Evolutionary conservation across 1,140 invertebrate species (phyloP).

Genomic region (Ganaspis sp.): DNA sequence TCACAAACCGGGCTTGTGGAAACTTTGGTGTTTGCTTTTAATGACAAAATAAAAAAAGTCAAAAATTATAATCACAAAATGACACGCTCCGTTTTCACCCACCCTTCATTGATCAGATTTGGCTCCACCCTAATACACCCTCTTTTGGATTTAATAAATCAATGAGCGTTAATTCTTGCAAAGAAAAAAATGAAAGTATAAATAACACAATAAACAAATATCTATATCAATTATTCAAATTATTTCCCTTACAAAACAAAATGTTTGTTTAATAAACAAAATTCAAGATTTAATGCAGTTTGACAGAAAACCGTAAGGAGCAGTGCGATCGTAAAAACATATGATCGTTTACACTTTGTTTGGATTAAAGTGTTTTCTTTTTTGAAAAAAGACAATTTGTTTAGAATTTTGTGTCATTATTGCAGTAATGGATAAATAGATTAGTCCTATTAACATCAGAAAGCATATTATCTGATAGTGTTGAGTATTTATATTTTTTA

Average conservation of each 20-base stretch:
- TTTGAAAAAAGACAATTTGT: not conserved
- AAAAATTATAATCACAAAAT: constrained; percentile 11
- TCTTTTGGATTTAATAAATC: not conserved
- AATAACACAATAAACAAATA: no score
- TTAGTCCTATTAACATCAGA: no score
- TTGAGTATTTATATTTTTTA: no score
- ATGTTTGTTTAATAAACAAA: not conserved
- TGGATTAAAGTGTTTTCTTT: not conserved
- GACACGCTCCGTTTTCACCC: not conserved
- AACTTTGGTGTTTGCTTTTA: not conserved
- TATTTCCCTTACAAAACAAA: not conserved
- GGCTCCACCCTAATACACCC: not conserved
- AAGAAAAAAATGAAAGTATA: not conserved
- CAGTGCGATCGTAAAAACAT: not conserved
- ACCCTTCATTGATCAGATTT: constrained; percentile 4
- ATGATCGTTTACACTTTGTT: not conserved
- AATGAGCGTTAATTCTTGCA: not conserved
- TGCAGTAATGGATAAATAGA: no score
- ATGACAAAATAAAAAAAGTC: not conserved
- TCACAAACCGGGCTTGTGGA: not conserved
- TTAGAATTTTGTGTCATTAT: not conserved
- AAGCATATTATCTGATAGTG: no score
- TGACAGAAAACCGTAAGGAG: not conserved
- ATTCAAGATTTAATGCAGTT: not conserved
- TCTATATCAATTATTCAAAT: not conserved